phyloP scores from a whole-genome alignment of 2,797 vertebrate species.

The Ispidina lecontei region DNA sequence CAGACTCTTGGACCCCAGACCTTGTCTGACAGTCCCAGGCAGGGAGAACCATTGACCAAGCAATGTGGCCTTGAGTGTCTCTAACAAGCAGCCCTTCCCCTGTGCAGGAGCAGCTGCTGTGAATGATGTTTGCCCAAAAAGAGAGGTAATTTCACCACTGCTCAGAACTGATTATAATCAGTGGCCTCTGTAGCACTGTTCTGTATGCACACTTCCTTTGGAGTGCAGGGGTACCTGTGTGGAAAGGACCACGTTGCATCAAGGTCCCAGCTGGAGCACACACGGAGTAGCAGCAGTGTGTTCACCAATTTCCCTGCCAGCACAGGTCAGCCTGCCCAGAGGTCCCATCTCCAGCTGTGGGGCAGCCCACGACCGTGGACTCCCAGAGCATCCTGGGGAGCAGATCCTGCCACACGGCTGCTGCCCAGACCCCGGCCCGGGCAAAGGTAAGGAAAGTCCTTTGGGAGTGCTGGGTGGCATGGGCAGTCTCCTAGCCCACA shows the following conservation, averaged over 20 bases:
- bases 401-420: neutral
- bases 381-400: neutral
- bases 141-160: neutral
- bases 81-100: neutral
- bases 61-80: neutral
- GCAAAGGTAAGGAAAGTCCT: neutral
- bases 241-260: accelerated
- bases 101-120: neutral
- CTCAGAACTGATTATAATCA: neutral
- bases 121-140: neutral
- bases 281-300: accelerated
- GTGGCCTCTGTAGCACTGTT: no score
- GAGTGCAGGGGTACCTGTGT: accelerated
- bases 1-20: neutral
- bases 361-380: accelerated
- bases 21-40: neutral
- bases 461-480: neutral
- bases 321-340: neutral
- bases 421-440: neutral
- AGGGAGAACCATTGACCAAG: neutral
- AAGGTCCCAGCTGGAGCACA: neutral
- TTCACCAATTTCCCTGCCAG: neutral
- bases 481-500: neutral
- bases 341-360: accelerated
- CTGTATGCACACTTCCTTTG: neutral